These are phyloP conservation scores for Pomacea canaliculata DNA, from an alignment of 2,888 invertebrate species.

Conservation along the genomic window DNA sequence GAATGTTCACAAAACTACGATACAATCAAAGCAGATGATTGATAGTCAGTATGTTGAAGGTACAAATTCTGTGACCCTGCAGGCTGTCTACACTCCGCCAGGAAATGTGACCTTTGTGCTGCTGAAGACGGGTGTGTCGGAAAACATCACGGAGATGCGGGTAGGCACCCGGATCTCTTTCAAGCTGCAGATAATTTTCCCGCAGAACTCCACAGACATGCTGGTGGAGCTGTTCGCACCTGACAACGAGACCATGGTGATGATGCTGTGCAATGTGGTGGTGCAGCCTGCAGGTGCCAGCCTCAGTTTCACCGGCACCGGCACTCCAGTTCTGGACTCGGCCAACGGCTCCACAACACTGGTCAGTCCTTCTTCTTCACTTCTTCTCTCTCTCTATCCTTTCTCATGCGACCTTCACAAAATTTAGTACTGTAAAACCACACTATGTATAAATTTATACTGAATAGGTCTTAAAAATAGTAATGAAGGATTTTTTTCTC, in stretches of 20 bases:
- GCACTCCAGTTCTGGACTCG: constrained; percentile 42
- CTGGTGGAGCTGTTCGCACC: constrained; percentile 67
- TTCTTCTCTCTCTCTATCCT: no score
- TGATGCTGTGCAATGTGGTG: constrained; percentile 63
- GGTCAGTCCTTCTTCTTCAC: neutral
- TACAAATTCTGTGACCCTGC: no score
- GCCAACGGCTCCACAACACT: constrained; percentile 31
- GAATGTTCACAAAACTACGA: no score
- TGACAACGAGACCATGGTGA: constrained; percentile 63
- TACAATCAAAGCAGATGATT: no score
- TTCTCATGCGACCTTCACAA: no score
- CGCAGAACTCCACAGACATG: constrained; percentile 52
- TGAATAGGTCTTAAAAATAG: no score
- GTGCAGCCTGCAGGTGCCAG: constrained; percentile 48
- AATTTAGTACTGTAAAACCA: no score
- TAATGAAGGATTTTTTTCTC: no score
- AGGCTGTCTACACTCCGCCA: constrained; percentile 19
- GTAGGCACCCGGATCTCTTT: constrained; percentile 56
- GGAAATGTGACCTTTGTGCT: constrained; percentile 45
- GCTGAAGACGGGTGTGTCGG: constrained; percentile 34
- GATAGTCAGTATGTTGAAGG: no score
- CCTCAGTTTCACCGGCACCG: constrained; percentile 31
- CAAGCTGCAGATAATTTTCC: constrained; percentile 53
- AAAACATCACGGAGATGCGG: constrained; percentile 37
- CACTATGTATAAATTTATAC: no score